Evolutionary conservation across 2,888 invertebrate species (phyloP), one percentile per base, ranked within the genome.

Genomic region (Agrochola litura): DNA sequence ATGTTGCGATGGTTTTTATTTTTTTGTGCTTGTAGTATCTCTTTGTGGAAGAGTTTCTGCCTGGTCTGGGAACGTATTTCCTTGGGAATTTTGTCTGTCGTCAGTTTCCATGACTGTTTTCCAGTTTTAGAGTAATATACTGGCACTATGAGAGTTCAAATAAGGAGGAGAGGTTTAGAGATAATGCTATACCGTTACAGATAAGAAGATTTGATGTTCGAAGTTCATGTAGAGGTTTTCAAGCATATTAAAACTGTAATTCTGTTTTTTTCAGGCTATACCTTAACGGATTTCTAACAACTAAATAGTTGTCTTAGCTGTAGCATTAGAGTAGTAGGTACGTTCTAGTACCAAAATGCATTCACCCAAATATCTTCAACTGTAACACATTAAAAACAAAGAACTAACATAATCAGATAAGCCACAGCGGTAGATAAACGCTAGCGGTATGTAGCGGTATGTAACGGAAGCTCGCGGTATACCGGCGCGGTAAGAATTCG

Each of bases 401-500:
- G 85, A 76, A 82, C 75, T 73, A 82, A 71, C 78, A 74, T 56
- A 85, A 76, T 79, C 78, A 66, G 86, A 84, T 84, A 85, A 74
- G 72, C 25, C 16, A 5, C 16, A 49, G 69, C 30, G 41, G 14
- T 79, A 85, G 86, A 79, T 79, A 85, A 82, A 76, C 83, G 37
- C 10, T 52, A 58, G 73, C 25, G 69, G 52, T 76, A 79, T 78
- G 76, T 76, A 25, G 54, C 66, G 80, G 81, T 77, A 79, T 71
- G 74, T 83, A 72, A 82, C 87, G 89, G 89, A 86, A 89, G 80
- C 76, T 73, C 71, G 76, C 86, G 88, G 88, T 88, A 88, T 86
- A 91, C 80, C 83, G 83, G 76, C 69, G 75, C 90, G 91, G 95
- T 92, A 96, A 95, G 95, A 95, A 96, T 95, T 95, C 93, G 94